Evolutionary conservation across 2,888 invertebrate genomes (phyloP), one percentile per base, ranked within the genome.

Genomic region (Cyrtodaria siliqua): DNA sequence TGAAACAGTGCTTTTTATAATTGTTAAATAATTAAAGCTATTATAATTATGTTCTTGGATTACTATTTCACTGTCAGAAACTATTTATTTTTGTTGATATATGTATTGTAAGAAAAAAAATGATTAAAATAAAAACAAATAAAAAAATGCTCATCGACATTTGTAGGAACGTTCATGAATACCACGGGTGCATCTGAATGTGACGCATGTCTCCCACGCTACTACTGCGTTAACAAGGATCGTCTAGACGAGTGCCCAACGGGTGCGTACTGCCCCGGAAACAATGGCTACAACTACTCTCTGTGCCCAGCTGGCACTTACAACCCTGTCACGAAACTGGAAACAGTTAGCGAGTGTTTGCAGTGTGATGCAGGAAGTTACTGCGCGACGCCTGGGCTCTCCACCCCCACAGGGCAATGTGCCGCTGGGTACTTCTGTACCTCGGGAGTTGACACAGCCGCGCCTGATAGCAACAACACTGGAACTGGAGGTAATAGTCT

Each of bases 131-230:
- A n/a, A n/a, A n/a, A n/a, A n/a, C n/a, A n/a, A n/a, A n/a, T n/a
- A n/a, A n/a, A n/a, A n/a, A n/a, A n/a, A n/a, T n/a, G n/a, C n/a
- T n/a, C n/a, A n/a, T n/a, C n/a, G n/a, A n/a, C n/a, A n/a, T n/a
- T n/a, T 80, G 16, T 74, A 90, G 91, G 92, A 12, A 88, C 86
- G 6, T 92, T 90, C 81, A 91, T 91, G 91, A 92, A 92, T 79
- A 88, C 85, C 61, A 92, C 91, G 4, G 78, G 79, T 67, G 91
- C 92, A 4, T 80, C 86, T 20, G 61, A 70, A 4, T 92, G 92
- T 84, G 89, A 91, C 49, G 56, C 79, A 3, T 92, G 92, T 60
- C 90, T 91, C 44, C 76, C 90, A 9, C 82, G 91, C 40, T 91
- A 88, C 77, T 92, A 89, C 84, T 92, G 92, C 73, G 88, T 89